Percentiles rank a stretch among this genome's conserved stretches.
Conservation (phyloP, 2,888 invertebrate species). For the Diaperis boleti region DNA sequence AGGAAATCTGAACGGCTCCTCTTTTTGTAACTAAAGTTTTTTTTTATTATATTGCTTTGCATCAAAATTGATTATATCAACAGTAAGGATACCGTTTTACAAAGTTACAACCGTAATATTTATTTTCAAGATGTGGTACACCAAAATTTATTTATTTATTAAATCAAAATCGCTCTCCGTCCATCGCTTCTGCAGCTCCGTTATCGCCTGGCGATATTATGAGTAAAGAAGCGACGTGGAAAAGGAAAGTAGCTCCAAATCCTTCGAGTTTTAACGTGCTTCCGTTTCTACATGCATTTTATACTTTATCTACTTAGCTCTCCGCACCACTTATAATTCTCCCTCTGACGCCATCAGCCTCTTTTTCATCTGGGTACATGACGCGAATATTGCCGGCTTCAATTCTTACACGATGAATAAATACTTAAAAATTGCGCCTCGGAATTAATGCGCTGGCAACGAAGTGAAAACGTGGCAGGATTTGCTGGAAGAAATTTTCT, state of each 20-base stretch:
- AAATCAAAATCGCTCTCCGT: not conserved
- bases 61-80: no score
- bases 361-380: constrained; percentile 42
- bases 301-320: constrained; percentile 49
- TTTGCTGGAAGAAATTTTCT: constrained; percentile 1
- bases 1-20: no score
- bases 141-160: not conserved
- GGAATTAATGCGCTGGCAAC: constrained; percentile 24
- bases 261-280: constrained; percentile 46
- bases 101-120: no score
- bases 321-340: constrained; percentile 46
- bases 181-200: constrained; percentile 2
- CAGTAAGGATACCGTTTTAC: not conserved
- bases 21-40: no score
- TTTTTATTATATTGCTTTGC: no score
- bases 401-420: constrained; percentile 40
- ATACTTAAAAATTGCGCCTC: constrained; percentile 29
- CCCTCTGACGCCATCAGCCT: constrained; percentile 36
- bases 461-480: constrained; percentile 11
- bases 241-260: constrained; percentile 41
- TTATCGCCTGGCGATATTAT: constrained; percentile 37
- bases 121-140: not conserved
- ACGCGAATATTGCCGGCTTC: constrained; percentile 41
- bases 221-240: constrained; percentile 40
- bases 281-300: constrained; percentile 47